Evolutionary conservation across 2,888 invertebrate species (phyloP), one percentile per base, ranked within the genome.

Genomic region (Hylaea fasciaria): DNA sequence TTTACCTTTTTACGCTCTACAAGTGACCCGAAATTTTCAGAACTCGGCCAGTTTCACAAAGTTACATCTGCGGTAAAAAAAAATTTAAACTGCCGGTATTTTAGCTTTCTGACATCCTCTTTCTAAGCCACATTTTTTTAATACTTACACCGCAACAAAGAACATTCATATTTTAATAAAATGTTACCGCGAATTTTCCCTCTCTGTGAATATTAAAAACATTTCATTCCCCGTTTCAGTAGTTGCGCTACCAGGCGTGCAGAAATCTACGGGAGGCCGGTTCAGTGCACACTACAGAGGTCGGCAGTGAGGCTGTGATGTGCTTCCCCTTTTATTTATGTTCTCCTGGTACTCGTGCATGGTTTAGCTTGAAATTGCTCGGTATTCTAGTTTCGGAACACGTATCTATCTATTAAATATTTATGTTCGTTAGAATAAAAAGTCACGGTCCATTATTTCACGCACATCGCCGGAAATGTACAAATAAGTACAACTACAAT

Each of bases 231-330:
- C 77, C 78, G 74, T 83, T 86, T 84, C 80, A 83, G 86, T 83
- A 81, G 82, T 82, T 77, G 78, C 75, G 78, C 73, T 65, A 78
- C 80, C 73, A 83, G 78, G 83, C 86, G 83, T 85, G 79, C 79
- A 76, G 69, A 69, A 69, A 85, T 69, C 85, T 58, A 77, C 81
- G 78, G 85, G 86, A 79, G 83, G 82, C 80, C 75, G 83, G 78
- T 81, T 83, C 83, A 85, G 84, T 83, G 85, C 82, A 78, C 81
- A 79, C 76, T 77, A 81, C 84, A 86, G 84, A 86, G 83, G 86
- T 83, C 81, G 81, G 69, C 76, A 74, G 77, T 76, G 80, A 83
- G 81, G 70, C 75, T 77, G 76, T 76, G 81, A 83, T 85, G 80
- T 78, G 77, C 82, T 83, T 83, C 80, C 75, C n/a, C 78, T 83